A percentile compares a stretch with the other conserved stretches of the same genome.
Evolutionary conservation across 2,888 invertebrate species (phyloP).

Genomic region (Idaea aversata): DNA sequence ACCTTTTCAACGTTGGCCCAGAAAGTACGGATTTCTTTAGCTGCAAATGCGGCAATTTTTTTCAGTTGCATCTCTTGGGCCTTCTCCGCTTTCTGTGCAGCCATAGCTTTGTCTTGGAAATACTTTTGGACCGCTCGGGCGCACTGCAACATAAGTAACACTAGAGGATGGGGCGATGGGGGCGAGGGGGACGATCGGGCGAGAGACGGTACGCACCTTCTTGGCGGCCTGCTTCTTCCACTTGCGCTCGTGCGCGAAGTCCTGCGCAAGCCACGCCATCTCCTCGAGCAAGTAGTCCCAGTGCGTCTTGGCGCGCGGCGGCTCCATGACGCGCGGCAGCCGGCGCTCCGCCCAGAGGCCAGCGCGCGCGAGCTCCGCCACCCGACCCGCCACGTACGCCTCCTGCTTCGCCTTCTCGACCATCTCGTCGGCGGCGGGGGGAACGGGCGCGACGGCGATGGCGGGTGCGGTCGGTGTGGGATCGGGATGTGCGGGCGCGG

Average conservation of each 20-base stretch:
- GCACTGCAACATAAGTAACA: conserved; percentile 73
- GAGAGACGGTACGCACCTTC: conserved; percentile 74
- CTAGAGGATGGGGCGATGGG: background rate
- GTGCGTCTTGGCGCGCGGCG: conserved; percentile 94
- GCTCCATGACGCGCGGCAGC: conserved; percentile 95
- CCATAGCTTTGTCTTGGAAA: conserved; percentile 94
- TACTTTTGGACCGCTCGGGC: conserved; percentile 95
- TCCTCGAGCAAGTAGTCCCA: conserved; percentile 99
- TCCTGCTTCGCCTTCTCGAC: conserved; percentile 82
- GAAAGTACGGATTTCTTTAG: conserved; percentile 95
- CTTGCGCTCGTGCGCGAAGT: conserved; percentile 98
- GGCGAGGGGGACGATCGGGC: background rate
- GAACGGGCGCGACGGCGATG: conserved; percentile 31
- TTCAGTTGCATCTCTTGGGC: conserved; percentile 93
- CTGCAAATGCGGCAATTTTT: conserved; percentile 93
- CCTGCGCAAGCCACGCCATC: conserved; percentile 98
- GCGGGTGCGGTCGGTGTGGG: conserved; percentile 16
- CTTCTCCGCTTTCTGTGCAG: conserved; percentile 94
- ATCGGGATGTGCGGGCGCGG: conserved; percentile 20
- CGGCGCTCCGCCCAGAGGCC: conserved; percentile 97
- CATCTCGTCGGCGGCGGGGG: conserved; percentile 75
- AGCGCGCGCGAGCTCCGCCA: conserved; percentile 94
- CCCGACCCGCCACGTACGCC: conserved; percentile 95
- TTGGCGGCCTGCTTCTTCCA: conserved; percentile 98
- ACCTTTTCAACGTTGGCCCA: conserved; percentile 98